Evolutionary conservation across 1,140 invertebrate genomes (phyloP), one percentile per base, ranked within the genome.

Genomic region (Leptopilina boulardi): DNA sequence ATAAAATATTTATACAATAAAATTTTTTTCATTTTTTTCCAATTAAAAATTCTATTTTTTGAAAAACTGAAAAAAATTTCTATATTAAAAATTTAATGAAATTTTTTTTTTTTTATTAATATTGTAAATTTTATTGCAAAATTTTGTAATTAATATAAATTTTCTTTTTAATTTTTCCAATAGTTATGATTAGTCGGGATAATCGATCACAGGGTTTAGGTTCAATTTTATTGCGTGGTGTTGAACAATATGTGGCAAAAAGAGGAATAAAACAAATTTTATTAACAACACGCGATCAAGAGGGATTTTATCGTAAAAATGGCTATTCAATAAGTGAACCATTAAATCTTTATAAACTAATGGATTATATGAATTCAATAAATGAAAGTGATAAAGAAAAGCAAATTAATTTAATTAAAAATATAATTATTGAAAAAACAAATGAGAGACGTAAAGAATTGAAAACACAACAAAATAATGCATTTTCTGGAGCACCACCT

Each of bases 221-320:
- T 26, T 94, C 93, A 82, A 91, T 93, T 84, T 89, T 96, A 73
- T 93, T 96, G 92, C 92, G 91, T 56, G 91, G 93, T 84, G 92
- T 93, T 26, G 95, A 96, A 90, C 91, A 95, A 75, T 95, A 95
- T 73, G 83, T 91, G 92, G 93, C 84, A 89, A 92, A 89, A 86
- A 92, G 80, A 89, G 80, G 91, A 90, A 82, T 92, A 94, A 84
- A 92, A 92, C 87, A 92, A 81, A 91, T 96, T 59, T 95, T 95
- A 90, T 91, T 96, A 82, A 94, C 94, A 41, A 96, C 95, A 3
- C 94, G 94, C 86, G 95, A 94, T 21, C 94, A 96, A 89, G 95
- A 95, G 87, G 89, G 91, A 44, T 96, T 96, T 90, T 96, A 96
- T 84, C 86, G 90, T 44, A 95, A 95, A 89, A 93, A 96, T 80